Evolutionary conservation across 1,140 invertebrate genomes (phyloP).

Genomic region (Oreohelix idahoensis): DNA sequence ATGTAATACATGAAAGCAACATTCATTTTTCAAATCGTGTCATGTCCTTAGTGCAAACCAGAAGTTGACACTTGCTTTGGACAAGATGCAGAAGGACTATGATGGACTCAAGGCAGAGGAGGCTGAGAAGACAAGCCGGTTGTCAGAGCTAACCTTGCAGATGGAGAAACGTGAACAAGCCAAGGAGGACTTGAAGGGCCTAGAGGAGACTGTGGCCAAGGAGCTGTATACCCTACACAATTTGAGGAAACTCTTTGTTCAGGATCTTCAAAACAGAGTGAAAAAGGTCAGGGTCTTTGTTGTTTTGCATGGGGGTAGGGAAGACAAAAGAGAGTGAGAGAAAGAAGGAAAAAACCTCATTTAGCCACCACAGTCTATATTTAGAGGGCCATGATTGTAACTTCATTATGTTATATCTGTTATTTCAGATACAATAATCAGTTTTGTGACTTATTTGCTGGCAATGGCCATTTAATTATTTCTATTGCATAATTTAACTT

Average conservation of each 20-base stretch:
- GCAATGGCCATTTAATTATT: too few relatives aligned
- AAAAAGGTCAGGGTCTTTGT: constrained; percentile 73
- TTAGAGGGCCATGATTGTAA: too few relatives aligned
- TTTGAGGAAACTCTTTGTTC: constrained; percentile 96
- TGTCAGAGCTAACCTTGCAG: constrained; percentile 92
- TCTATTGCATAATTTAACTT: too few relatives aligned
- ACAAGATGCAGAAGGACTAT: constrained; percentile 94
- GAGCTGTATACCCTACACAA: constrained; percentile 98
- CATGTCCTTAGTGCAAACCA: constrained; percentile 83
- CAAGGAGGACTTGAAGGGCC: constrained; percentile 93
- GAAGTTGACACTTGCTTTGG: constrained; percentile 91
- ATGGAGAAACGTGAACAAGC: constrained; percentile 88
- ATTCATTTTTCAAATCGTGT: not conserved
- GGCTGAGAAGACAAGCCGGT: constrained; percentile 91
- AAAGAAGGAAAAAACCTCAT: too few relatives aligned
- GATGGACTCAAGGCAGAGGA: constrained; percentile 96
- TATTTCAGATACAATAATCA: too few relatives aligned
- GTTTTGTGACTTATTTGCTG: too few relatives aligned
- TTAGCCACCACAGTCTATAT: too few relatives aligned
- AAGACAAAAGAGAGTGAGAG: too few relatives aligned
- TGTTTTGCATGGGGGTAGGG: too few relatives aligned
- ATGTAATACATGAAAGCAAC: too few relatives aligned
- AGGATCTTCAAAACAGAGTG: constrained; percentile 89
- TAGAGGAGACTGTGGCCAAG: constrained; percentile 79
- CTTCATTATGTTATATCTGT: too few relatives aligned